Conservation (phyloP, 2,113 vertebrate species). For the Psettodes erumei region DNA sequence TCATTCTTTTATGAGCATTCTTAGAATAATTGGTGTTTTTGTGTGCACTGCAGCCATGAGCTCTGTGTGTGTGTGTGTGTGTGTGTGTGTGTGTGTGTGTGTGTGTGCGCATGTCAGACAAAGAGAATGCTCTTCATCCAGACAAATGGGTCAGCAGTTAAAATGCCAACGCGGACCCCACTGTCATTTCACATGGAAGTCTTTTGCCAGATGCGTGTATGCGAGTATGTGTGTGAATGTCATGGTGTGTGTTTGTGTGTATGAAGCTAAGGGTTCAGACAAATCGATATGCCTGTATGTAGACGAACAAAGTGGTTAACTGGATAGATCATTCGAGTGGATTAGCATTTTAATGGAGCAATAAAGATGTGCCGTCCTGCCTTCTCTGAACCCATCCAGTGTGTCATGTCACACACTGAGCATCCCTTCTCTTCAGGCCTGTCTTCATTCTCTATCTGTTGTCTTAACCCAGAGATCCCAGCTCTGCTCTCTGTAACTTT, state of each 20-base stretch:
- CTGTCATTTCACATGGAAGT: slow-evolving; percentile 67
- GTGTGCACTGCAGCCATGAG: neutral
- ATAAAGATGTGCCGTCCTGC: slow-evolving; percentile 29
- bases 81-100: neutral
- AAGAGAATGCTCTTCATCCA: slow-evolving; percentile 41
- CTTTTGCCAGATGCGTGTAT: slow-evolving; percentile 20
- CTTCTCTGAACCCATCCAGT: too few species aligned
- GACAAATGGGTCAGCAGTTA: slow-evolving; percentile 77
- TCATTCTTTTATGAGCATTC: neutral
- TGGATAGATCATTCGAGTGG: slow-evolving; percentile 55
- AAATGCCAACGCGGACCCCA: slow-evolving; percentile 68
- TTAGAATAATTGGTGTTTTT: neutral
- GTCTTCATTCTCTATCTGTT: neutral
- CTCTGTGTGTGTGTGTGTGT: neutral
- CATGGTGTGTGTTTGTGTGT: slow-evolving; percentile 22
- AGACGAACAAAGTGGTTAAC: slow-evolving; percentile 48
- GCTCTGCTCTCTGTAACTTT: too few species aligned
- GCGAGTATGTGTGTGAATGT: slow-evolving; percentile 29
- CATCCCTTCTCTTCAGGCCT: neutral
- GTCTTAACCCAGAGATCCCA: too few species aligned
- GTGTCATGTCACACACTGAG: slow-evolving; percentile 8
- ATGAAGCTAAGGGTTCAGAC: slow-evolving; percentile 41
- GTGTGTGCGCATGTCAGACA: slow-evolving; percentile 19
- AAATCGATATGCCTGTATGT: slow-evolving; percentile 22
- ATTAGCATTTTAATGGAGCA: slow-evolving; percentile 69